These are phyloP conservation scores for Apis laboriosa DNA, from an alignment of 1,140 invertebrate species.

Conservation along the genomic window DNA sequence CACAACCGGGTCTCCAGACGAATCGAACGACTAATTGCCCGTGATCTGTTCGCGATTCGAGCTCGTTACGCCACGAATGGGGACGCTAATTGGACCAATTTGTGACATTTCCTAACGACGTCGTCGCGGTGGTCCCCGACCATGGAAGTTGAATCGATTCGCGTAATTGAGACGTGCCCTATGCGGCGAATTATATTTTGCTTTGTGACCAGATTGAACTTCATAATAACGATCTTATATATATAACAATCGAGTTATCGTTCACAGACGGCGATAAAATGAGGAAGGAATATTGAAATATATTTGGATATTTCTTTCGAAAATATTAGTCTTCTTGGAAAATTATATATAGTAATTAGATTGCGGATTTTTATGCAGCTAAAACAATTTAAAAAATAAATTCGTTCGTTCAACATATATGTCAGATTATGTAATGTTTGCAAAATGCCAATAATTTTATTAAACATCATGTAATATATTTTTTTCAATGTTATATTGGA, in stretches of 20 bases:
- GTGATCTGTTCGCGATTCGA: constrained; percentile 1
- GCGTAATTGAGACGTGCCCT: constrained; percentile 57
- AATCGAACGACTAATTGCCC: constrained; percentile 45
- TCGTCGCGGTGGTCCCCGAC: constrained; percentile 35
- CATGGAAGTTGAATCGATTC: neutral
- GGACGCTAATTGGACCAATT: constrained; percentile 48
- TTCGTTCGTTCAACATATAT: no score
- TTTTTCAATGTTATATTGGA: no score
- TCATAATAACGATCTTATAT: constrained; percentile 12
- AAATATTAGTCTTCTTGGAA: no score
- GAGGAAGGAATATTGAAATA: neutral
- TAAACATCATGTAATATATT: no score
- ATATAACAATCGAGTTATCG: constrained; percentile 8
- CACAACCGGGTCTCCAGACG: neutral
- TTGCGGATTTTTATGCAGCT: no score
- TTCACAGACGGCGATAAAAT: neutral
- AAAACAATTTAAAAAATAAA: no score
- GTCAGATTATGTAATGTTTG: no score
- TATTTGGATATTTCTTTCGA: no score
- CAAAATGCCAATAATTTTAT: no score
- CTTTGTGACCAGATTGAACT: neutral
- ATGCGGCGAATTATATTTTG: constrained; percentile 44
- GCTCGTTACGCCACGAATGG: constrained; percentile 31
- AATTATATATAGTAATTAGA: no score
- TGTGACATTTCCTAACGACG: constrained; percentile 51